Conservation (phyloP, 2,797 vertebrate species). For the Siniperca undulata region DNA sequence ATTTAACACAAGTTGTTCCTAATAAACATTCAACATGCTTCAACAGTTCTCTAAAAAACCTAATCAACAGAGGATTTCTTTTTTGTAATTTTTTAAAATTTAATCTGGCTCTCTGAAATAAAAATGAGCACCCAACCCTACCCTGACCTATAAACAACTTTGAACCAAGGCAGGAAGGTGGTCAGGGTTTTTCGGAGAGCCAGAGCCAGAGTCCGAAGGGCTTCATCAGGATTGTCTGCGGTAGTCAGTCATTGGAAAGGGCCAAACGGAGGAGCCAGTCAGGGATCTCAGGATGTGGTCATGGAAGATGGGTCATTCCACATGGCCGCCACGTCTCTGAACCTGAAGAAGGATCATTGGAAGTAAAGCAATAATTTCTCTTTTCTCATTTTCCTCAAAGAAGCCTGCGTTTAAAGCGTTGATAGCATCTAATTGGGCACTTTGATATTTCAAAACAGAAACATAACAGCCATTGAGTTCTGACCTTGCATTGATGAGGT, state of each 20-base stretch:
- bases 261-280: conserved; percentile 82
- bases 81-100: conserved; percentile 51
- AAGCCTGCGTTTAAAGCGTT: not conserved
- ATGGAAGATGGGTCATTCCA: conserved; percentile 87
- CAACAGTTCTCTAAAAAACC: conserved; percentile 80
- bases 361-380: not conserved
- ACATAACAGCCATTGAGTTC: conserved; percentile 21
- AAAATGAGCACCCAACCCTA: conserved; percentile 53
- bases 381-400: not conserved
- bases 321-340: conserved; percentile 86
- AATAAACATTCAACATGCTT: conserved; percentile 87
- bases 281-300: conserved; percentile 86
- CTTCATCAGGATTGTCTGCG: conserved; percentile 79
- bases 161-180: conserved; percentile 60
- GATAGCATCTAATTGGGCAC: not conserved
- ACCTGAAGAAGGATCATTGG: conserved; percentile 57
- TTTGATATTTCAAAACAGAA: not conserved
- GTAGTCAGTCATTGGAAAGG: conserved; percentile 77
- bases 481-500: conserved; percentile 98
- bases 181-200: conserved; percentile 75
- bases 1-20: conserved; percentile 79
- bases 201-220: conserved; percentile 81
- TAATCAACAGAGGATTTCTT: conserved; percentile 76
- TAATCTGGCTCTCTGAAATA: conserved; percentile 77
- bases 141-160: conserved; percentile 41